Conservation (phyloP, 35 echinoderm and acorn worm genomes). For the Lytechinus pictus region DNA sequence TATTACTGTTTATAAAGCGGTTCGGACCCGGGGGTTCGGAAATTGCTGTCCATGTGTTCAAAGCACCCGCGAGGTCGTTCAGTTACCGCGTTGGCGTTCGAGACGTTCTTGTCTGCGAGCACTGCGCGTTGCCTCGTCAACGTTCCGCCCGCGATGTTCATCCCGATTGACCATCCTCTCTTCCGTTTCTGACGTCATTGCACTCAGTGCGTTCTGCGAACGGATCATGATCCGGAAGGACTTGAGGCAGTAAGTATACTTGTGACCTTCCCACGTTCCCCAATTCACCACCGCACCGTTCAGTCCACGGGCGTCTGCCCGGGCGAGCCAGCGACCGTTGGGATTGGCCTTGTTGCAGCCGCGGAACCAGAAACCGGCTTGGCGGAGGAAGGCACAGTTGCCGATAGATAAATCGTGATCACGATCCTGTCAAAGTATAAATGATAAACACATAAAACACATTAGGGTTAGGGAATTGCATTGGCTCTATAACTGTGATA, state of each 20-base stretch:
- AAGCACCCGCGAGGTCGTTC: neutral
- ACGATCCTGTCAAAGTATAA: constrained; percentile 59
- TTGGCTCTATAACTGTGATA: too few species aligned
- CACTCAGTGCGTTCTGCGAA: constrained; percentile 47
- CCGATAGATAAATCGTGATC: constrained; percentile 69
- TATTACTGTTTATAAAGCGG: neutral
- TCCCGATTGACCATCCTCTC: neutral
- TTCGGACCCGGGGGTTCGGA: neutral
- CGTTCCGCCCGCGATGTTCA: neutral
- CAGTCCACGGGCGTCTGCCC: constrained; percentile 54
- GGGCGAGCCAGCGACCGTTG: constrained; percentile 71
- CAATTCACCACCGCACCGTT: constrained; percentile 87
- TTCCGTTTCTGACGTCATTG: constrained; percentile 26
- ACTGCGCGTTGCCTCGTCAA: neutral
- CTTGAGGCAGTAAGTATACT: constrained; percentile 79
- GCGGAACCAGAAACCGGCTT: constrained; percentile 89
- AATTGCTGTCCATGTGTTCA: neutral
- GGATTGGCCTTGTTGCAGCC: constrained; percentile 88
- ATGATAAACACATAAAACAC: neutral
- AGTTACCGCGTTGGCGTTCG: neutral
- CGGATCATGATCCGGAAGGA: constrained; percentile 91
- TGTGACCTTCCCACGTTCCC: constrained; percentile 79
- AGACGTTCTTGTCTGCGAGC: neutral
- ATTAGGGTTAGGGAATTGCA: too few species aligned
- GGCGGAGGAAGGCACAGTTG: constrained; percentile 73